Base-by-base conservation (phyloP, 2,797 vertebrate species). In the Crypturellus tataupa region DNA sequence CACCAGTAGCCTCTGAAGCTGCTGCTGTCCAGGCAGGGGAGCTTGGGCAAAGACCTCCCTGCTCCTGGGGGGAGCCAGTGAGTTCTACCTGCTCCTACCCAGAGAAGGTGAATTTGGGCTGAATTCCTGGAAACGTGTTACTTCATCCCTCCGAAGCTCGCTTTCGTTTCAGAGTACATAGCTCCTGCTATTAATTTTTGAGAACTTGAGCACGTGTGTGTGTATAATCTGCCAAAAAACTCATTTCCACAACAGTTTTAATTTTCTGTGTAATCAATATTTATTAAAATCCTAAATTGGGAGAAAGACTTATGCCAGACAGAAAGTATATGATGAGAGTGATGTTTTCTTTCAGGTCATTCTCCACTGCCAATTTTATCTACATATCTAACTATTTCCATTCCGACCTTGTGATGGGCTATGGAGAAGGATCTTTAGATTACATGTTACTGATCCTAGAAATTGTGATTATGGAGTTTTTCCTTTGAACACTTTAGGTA, bases 171-270 rank as follows among this genome's bases (percentile, higher is more conserved):
- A 63, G 14, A 80, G 63, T 44, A 44, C 0, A 0, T 67, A 94
- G 90, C n/a, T 92, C 62, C 62, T 69, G 37, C 46, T 81, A 63
- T 63, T 68, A 65, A 59, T 29, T 84, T 93, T 94, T 80, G 58
- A n/a, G 11, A n/a, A 87, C 80, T 87, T 73, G 77, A 86, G 64
- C 35, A 42, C 35, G 68, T 0, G 20, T 46, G 47, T 2, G 8
- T 46, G 29, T n/a, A 24, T 77, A 44, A 81, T 87, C 90, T 95
- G 51, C 44, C 51, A 73, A 56, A 56, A 39, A 56, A 35, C 47
- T 94, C 46, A 78, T 65, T 83, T 86, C 71, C 58, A 78, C 75
- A 88, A 23, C 44, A 40, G n/a, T 19, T 80, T 77, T 86, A 73
- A 71, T 91, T 90, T 88, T 86, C 37, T 71, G 35, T 29, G 49